Evolutionary conservation across 2,113 vertebrate species (phyloP).

Genomic region (Chloropsis cyanopogon): DNA sequence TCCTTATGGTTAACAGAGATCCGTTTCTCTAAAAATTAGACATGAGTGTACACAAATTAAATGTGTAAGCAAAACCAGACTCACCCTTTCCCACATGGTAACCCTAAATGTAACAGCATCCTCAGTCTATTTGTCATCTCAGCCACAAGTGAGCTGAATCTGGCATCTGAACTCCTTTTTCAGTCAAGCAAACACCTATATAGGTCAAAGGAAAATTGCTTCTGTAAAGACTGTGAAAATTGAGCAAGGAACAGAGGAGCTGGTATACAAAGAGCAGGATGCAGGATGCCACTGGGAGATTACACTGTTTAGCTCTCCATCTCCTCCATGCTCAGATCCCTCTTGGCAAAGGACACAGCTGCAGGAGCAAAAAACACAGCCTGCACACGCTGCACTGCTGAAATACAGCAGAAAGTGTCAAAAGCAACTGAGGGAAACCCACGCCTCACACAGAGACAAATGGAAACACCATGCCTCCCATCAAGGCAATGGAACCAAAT

Average conservation of each 20-base stretch:
- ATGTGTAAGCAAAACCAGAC: neutral
- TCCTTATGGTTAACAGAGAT: neutral
- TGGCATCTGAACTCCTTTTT: conserved; percentile 30
- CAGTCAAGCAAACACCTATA: conserved; percentile 20
- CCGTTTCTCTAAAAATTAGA: neutral
- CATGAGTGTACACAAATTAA: neutral
- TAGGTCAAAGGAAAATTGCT: conserved; percentile 56
- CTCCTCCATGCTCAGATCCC: neutral
- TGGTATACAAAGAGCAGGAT: neutral
- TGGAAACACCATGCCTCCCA: neutral
- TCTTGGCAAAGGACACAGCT: neutral
- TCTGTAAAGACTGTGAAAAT: conserved; percentile 54
- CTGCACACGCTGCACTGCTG: neutral
- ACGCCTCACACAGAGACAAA: neutral
- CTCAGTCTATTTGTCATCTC: neutral
- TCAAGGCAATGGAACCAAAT: neutral
- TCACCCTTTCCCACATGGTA: neutral
- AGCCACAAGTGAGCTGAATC: neutral
- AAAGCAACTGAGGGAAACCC: neutral
- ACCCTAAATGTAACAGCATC: neutral
- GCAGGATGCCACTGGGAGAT: neutral
- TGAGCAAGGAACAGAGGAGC: conserved; percentile 19
- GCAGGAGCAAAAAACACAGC: neutral
- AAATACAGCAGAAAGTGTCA: neutral
- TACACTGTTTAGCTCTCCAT: neutral